Evolutionary conservation across 2,113 vertebrate genomes (phyloP).

Genomic region (Bettongia penicillata): DNA sequence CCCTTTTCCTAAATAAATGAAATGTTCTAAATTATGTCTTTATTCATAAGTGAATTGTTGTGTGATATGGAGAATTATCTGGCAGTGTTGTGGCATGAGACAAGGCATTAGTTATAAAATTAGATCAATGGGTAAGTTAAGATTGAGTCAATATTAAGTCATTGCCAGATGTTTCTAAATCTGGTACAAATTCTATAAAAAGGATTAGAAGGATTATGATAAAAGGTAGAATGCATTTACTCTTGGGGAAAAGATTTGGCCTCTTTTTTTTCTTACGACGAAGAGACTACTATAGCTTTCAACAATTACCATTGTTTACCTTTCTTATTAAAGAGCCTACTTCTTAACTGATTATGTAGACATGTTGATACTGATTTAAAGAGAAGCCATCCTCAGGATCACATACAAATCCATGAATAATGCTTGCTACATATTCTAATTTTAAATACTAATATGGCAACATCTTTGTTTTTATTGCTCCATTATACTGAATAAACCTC

Average conservation of each 20-base stretch:
- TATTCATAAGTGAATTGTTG: constrained; percentile 2
- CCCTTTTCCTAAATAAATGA: neutral
- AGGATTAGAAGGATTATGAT: neutral
- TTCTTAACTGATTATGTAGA: constrained; percentile 4
- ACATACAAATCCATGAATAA: neutral
- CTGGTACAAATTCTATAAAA: neutral
- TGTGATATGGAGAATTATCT: neutral
- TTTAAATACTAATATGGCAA: neutral
- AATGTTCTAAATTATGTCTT: constrained; percentile 16
- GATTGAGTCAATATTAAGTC: constrained; percentile 2
- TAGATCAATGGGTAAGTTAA: constrained; percentile 22
- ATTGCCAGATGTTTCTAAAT: constrained; percentile 26
- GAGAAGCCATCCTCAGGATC: neutral
- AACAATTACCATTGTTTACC: neutral
- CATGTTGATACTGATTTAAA: neutral
- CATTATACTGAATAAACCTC: neutral
- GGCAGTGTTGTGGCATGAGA: too few species aligned
- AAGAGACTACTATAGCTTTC: constrained; percentile 7
- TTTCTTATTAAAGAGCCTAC: neutral
- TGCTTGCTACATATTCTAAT: neutral
- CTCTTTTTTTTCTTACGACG: neutral
- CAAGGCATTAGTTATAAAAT: neutral
- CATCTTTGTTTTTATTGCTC: neutral
- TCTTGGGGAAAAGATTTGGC: too few species aligned
- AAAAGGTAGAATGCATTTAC: neutral